A percentile compares a stretch with the other conserved stretches of the same genome.
Evolutionary conservation across 2,113 vertebrate genomes (phyloP).

Genomic region (Pontoporia blainvillei): DNA sequence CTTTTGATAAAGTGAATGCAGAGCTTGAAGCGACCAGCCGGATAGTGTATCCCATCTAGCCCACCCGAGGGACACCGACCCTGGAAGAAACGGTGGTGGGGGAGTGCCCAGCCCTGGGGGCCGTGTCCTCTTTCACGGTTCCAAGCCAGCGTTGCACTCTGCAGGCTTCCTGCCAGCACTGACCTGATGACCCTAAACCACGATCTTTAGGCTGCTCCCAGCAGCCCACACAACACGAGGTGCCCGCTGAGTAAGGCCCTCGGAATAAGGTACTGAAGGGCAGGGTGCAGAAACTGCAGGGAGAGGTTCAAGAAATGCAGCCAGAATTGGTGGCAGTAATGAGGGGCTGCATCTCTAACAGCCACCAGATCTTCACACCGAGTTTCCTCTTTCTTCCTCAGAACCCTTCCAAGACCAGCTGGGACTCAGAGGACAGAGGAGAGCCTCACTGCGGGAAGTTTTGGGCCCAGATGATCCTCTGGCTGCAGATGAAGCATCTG

Average conservation of each 20-base stretch:
- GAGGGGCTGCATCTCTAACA: neutral
- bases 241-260: neutral
- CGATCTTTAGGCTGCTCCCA: neutral
- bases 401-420: neutral
- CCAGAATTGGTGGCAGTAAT: neutral
- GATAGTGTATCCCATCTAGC: neutral
- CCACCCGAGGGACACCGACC: neutral
- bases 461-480: neutral
- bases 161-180: neutral
- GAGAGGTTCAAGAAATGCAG: neutral
- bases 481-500: neutral
- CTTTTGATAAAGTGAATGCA: neutral
- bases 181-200: neutral
- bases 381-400: neutral
- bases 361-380: neutral
- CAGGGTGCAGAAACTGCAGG: neutral
- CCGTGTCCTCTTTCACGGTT: slow-evolving; percentile 36
- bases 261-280: neutral
- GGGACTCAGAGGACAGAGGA: neutral
- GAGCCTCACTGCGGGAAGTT: neutral
- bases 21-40: slow-evolving; percentile 25
- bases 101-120: neutral
- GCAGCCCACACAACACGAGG: neutral
- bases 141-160: neutral
- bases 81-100: neutral